Base-by-base conservation (phyloP, 2,888 invertebrate genomes). In the Nemotelus pantherinus region DNA sequence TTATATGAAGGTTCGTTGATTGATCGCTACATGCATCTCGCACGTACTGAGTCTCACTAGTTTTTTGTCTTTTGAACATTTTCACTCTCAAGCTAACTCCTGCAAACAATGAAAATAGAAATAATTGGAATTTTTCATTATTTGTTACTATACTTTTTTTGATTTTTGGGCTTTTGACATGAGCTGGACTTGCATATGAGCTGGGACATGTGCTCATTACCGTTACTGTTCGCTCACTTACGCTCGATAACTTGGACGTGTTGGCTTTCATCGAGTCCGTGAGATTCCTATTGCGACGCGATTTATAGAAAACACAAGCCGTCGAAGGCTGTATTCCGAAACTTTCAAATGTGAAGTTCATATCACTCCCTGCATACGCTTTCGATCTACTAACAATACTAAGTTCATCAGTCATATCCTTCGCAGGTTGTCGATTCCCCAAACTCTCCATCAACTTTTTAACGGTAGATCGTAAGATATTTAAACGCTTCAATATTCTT, bases 61-160 rank as follows among this genome's bases (percentile, higher is more conserved):
- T 80, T 74, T 84, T 85, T 64, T 85, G 84, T 0, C 84, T 82
- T 80, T 86, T 87, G 78, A 87, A 87, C 84, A 87, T 86, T 2
- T 83, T 82, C 3, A 84, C 86, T 9, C 86, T 83, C 4, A 87
- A 80, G 77, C 86, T 87, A 41, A 67, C 80, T 84, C 82, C 65
- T 82, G 83, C 9, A 45, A 25, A 25, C 25, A 25, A 58, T 58
- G 39, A 10, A 10, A 25, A 25, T 25, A 25, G 25, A 25, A 1
- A 25, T 25, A 25, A 25, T 25, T 25, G 25, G 25, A 25, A 25
- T 25, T 25, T 25, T 25, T 25, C 25, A 25, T 25, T 25, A 25
- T 25, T 25, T 25, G 25, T 25, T 25, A 25, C 25, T 25, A 25
- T 82, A 85, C 85, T 85, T 48, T 84, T 82, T 2, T 83, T 83